Evolutionary conservation across 2,888 invertebrate genomes (phyloP).

Genomic region (Aspidiotus rigidus): DNA sequence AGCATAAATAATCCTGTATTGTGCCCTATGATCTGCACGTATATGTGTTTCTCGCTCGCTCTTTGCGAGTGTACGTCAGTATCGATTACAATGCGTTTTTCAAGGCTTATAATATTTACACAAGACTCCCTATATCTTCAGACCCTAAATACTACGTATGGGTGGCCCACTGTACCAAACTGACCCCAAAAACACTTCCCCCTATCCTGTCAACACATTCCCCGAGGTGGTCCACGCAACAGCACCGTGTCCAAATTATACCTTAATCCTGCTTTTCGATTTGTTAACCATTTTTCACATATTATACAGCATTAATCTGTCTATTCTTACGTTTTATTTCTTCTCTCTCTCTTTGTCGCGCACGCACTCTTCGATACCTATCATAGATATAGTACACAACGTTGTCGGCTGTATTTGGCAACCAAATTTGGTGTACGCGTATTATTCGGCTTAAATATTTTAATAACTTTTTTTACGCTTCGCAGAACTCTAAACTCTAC

Average conservation of each 20-base stretch:
- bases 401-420: slow-evolving; percentile 22
- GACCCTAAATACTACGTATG: slow-evolving; percentile 16
- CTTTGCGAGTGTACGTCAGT: background rate
- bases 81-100: slow-evolving; percentile 32
- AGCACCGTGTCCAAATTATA: slow-evolving; percentile 28
- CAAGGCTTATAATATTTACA: slow-evolving; percentile 33
- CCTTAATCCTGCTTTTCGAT: slow-evolving; percentile 28
- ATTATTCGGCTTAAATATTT: slow-evolving; percentile 33
- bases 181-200: slow-evolving; percentile 30
- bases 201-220: slow-evolving; percentile 19
- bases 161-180: slow-evolving; percentile 31
- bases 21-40: background rate
- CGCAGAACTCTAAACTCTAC: background rate
- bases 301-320: background rate
- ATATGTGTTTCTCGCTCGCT: too few relatives aligned
- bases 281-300: slow-evolving; percentile 1
- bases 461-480: slow-evolving; percentile 33
- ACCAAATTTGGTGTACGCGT: slow-evolving; percentile 16
- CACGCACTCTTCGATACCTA: background rate
- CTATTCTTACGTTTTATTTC: background rate
- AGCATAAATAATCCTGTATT: slow-evolving; percentile 13
- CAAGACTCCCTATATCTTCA: slow-evolving; percentile 19
- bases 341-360: background rate
- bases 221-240: slow-evolving; percentile 29
- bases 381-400: slow-evolving; percentile 9